phyloP scores from a whole-genome alignment of 2,888 invertebrate species.

The Nudaria mundana region DNA sequence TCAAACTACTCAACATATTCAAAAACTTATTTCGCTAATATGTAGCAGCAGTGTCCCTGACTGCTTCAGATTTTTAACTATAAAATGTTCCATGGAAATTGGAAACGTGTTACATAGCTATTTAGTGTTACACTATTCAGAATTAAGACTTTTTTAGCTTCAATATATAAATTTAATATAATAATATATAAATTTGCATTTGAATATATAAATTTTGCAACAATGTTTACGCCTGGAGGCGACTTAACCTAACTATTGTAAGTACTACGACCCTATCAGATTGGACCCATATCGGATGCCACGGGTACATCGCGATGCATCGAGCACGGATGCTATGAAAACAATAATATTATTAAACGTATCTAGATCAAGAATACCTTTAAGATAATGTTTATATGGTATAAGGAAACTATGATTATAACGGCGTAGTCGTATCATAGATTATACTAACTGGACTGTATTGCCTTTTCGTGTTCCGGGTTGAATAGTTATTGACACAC shows the following conservation, averaged over 20 bases:
- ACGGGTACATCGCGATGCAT: slow-evolving; percentile 38
- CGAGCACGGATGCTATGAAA: slow-evolving; percentile 46
- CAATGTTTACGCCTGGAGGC: neutral
- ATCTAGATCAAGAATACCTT: slow-evolving; percentile 27
- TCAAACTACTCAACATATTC: no score
- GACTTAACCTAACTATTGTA: slow-evolving; percentile 30
- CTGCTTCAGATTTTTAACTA: no score
- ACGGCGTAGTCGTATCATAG: slow-evolving; percentile 10
- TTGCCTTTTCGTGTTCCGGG: neutral
- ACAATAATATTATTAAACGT: slow-evolving; percentile 52
- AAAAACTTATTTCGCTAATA: no score
- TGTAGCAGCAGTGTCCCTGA: no score
- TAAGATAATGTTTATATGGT: slow-evolving; percentile 31
- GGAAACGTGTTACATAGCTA: no score
- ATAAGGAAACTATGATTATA: slow-evolving; percentile 26
- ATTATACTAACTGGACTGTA: slow-evolving; percentile 7
- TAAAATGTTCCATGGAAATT: no score
- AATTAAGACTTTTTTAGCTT: no score
- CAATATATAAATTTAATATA: no score
- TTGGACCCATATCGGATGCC: slow-evolving; percentile 62
- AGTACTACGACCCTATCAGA: slow-evolving; percentile 58
- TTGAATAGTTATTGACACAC: neutral
- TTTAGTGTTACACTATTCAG: no score
- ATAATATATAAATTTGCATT: no score
- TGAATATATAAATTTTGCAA: no score